Percentiles rank a stretch among this genome's conserved stretches.
Conservation (phyloP, 1,140 invertebrate species). For the Nephotettix cincticeps region DNA sequence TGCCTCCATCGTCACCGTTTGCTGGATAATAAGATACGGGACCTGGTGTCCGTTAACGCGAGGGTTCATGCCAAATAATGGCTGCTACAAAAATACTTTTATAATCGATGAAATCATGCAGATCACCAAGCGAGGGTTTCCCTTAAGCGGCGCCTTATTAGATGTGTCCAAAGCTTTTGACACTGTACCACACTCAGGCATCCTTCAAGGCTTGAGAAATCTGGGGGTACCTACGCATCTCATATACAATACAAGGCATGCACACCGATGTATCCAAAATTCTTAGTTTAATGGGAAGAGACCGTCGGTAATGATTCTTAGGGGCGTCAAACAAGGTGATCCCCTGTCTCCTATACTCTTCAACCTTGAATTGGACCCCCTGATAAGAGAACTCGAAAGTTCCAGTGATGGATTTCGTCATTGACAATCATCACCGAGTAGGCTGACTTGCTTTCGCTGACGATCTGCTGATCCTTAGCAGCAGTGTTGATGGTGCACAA, state of each 20-base stretch:
- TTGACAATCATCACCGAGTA: background rate
- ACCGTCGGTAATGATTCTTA: background rate
- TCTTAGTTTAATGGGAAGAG: too few relatives aligned
- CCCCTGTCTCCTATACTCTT: conserved; percentile 1
- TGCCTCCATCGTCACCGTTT: background rate
- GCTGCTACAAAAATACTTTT: background rate
- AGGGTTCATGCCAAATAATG: conserved; percentile 2
- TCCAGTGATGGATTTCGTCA: background rate
- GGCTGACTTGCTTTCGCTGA: background rate
- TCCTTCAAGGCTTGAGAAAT: background rate
- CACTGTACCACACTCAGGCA: background rate
- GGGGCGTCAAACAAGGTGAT: conserved; percentile 7
- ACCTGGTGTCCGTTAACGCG: background rate
- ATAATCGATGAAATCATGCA: background rate
- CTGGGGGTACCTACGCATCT: background rate
- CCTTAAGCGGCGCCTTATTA: background rate
- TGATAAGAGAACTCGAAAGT: background rate
- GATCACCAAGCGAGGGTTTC: background rate
- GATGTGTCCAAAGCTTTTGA: conserved; percentile 11
- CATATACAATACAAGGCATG: background rate
- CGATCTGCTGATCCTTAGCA: background rate
- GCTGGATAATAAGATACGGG: too few relatives aligned
- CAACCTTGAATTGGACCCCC: background rate
- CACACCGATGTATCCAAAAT: too few relatives aligned
- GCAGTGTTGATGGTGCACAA: background rate